phyloP scores from a whole-genome alignment of 1,140 invertebrate genomes.

The Diorhabda elongata region DNA sequence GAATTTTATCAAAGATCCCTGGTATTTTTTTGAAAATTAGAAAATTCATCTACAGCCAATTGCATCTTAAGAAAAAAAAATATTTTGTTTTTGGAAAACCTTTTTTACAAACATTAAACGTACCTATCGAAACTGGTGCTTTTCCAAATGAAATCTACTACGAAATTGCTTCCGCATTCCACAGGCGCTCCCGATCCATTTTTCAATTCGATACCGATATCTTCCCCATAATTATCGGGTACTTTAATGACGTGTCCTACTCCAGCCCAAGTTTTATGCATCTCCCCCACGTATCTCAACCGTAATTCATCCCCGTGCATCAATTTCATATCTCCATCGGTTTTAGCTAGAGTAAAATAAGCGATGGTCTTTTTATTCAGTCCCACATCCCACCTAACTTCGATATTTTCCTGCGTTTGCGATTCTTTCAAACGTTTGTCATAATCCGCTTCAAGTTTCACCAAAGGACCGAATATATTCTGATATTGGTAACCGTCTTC shows the following conservation, averaged over 20 bases:
- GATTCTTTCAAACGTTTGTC: conserved; percentile 97
- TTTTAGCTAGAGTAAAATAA: conserved; percentile 96
- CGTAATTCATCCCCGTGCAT: conserved; percentile 99
- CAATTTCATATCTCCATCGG: conserved; percentile 97
- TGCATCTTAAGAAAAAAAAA: too few species aligned
- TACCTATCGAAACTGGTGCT: conserved; percentile 97
- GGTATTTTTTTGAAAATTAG: too few species aligned
- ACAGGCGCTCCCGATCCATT: conserved; percentile 83
- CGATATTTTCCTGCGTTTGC: conserved; percentile 97
- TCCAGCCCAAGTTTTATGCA: conserved; percentile 91
- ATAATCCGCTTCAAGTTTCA: conserved; percentile 97
- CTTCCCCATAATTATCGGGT: conserved; percentile 97
- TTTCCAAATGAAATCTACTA: conserved; percentile 99
- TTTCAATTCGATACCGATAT: conserved; percentile 96
- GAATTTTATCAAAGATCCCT: too few species aligned
- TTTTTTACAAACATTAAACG: neutral
- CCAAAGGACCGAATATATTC: conserved; percentile 95
- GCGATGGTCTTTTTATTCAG: conserved; percentile 98
- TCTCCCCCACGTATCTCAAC: conserved; percentile 88
- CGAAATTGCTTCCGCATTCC: conserved; percentile 92
- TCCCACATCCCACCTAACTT: conserved; percentile 97
- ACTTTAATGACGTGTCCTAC: conserved; percentile 98
- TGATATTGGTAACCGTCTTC: conserved; percentile 99
- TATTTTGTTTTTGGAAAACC: too few species aligned
- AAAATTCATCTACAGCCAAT: too few species aligned